Percentiles rank a stretch among this genome's conserved stretches.
These are phyloP conservation scores for Ceramica pisi DNA, from an alignment of 2,888 invertebrate species.

Conservation along the genomic window DNA sequence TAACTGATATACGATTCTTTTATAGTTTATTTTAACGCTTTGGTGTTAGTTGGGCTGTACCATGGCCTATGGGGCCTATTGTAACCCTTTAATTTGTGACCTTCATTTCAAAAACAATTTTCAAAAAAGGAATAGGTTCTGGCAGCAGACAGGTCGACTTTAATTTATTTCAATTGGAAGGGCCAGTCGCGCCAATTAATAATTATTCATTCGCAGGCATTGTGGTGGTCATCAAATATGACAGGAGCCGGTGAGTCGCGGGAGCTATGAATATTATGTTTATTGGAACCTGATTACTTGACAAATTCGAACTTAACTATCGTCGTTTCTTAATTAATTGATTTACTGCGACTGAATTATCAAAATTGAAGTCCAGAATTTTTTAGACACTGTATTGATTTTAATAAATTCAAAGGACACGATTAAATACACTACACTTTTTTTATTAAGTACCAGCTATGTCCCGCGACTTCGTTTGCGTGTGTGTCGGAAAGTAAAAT, in stretches of 20 bases:
- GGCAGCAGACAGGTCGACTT: slow-evolving; percentile 20
- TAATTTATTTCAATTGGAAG: slow-evolving; percentile 1
- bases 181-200: slow-evolving; percentile 17
- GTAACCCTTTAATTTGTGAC: not conserved
- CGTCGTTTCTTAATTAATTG: slow-evolving; percentile 20
- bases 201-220: slow-evolving; percentile 24
- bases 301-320: slow-evolving; percentile 5
- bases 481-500: no score
- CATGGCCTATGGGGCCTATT: not conserved
- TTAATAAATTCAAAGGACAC: not conserved
- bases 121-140: not conserved
- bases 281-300: slow-evolving; percentile 5
- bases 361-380: no score
- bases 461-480: no score
- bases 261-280: slow-evolving; percentile 24
- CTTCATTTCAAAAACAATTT: not conserved
- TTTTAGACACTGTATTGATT: not conserved
- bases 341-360: not conserved
- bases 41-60: no score
- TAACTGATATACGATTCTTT: no score
- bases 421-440: no score
- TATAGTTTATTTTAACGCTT: no score
- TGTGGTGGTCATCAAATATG: slow-evolving; percentile 20
- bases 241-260: slow-evolving; percentile 13
- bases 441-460: no score